Evolutionary conservation across 2,888 invertebrate species (phyloP).

Genomic region (Unio delphinus): DNA sequence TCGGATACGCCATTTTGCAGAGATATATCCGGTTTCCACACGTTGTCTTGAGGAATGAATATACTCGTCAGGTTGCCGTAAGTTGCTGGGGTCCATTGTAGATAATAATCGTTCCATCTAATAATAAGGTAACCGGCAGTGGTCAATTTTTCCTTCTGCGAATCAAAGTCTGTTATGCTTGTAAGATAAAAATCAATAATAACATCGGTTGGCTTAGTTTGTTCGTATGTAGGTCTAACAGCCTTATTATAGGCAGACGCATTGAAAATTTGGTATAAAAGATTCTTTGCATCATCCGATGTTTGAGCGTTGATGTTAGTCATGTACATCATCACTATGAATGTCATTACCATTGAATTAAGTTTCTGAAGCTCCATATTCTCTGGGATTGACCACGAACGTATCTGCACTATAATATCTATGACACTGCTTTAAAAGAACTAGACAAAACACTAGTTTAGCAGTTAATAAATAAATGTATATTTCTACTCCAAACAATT

Average conservation of each 20-base stretch:
- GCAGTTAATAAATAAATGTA: too few species aligned
- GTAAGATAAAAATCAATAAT: conserved; percentile 17
- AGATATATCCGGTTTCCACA: conserved; percentile 9
- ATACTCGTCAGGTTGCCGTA: conserved; percentile 5
- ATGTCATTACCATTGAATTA: neutral
- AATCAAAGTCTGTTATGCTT: conserved; percentile 16
- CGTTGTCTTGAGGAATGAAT: conserved; percentile 3
- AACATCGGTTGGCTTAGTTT: conserved; percentile 15
- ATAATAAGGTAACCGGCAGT: conserved; percentile 23
- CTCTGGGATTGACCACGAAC: too few species aligned
- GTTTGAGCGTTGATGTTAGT: neutral
- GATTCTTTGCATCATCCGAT: conserved; percentile 5
- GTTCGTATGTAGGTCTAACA: conserved; percentile 16
- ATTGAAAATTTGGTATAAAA: conserved; percentile 10
- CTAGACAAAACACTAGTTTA: too few species aligned
- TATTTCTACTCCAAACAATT: too few species aligned
- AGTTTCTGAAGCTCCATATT: too few species aligned
- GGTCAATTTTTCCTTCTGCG: conserved; percentile 21
- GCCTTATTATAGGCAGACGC: conserved; percentile 13
- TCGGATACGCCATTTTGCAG: conserved; percentile 5
- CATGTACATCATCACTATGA: neutral
- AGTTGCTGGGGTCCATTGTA: conserved; percentile 13
- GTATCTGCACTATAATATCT: too few species aligned
- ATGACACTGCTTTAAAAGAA: too few species aligned
- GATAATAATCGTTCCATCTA: conserved; percentile 18